phyloP scores from a whole-genome alignment of 1,140 invertebrate species.

The Ceratoteleas bidentatus region DNA sequence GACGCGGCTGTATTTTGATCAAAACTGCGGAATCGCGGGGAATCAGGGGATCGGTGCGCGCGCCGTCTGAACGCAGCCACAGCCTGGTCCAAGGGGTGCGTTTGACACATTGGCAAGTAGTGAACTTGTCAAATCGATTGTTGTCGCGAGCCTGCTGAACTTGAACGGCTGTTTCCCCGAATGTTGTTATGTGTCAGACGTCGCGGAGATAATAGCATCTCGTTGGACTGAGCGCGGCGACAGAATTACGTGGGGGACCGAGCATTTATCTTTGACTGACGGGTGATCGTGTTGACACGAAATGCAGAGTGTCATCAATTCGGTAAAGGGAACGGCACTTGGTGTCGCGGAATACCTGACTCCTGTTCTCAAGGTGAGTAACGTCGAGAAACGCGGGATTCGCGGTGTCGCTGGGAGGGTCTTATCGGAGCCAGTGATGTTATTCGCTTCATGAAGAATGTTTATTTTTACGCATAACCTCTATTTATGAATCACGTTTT shows the following conservation, averaged over 20 bases:
- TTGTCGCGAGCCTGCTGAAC: conserved; percentile 34
- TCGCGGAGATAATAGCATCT: conserved; percentile 47
- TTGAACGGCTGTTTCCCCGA: conserved; percentile 16
- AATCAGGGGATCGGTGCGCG: no score
- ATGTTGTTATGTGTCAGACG: conserved; percentile 33
- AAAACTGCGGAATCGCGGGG: no score
- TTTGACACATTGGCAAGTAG: not conserved
- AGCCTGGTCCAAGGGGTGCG: not conserved
- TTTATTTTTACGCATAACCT: conserved; percentile 15
- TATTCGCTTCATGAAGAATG: no score
- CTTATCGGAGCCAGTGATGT: no score
- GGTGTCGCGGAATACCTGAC: conserved; percentile 98
- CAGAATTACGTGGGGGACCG: not conserved
- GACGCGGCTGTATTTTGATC: no score
- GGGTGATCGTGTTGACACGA: not conserved
- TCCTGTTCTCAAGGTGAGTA: conserved; percentile 93
- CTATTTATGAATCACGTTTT: no score
- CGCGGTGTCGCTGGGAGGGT: no score
- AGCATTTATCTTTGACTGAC: conserved; percentile 13
- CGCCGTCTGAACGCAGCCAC: not conserved
- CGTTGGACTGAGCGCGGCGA: not conserved
- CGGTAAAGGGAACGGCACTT: conserved; percentile 96
- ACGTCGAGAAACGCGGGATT: no score
- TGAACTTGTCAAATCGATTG: conserved; percentile 53
- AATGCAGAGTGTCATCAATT: conserved; percentile 98